Base-by-base conservation (phyloP, 2,888 invertebrate genomes). In the Eustalomyia histrio region DNA sequence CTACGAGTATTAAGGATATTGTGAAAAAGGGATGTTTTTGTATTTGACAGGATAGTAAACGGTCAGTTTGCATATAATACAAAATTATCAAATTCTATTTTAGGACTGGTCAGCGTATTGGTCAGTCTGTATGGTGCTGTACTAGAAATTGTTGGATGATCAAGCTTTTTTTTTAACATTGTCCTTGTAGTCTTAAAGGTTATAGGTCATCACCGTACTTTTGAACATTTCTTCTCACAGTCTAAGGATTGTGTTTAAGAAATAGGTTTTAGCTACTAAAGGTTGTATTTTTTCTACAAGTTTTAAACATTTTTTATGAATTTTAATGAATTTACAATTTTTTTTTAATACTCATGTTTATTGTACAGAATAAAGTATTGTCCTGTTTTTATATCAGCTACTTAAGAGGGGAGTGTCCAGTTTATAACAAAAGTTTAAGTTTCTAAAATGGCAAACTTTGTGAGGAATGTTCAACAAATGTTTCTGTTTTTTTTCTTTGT, bases 191-290 rank as follows among this genome's bases (percentile, higher is more conserved):
- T 72, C 39, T 67, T 55, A 80, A 83, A 85, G 87, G 84, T 88
- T 89, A 88, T 85, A 89, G 88, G 88, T 88, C 88, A 88, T 71
- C 85, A 88, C 89, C 89, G 88, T 86, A 89, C 86, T 86, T 88
- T 89, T 86, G 71, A 83, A 58, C 84, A 84, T 85, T 87, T 88
- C 85, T 89, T 88, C 88, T 88, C 88, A 88, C 87, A 87, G 81
- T 75, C 43, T 85, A 75, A 33, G 52, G 60, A 18, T 65, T 16
- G 9, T 63, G 39, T 29, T 18, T 39, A 61, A 55, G 69, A 57
- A 43, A 63, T 43, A 55, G 67, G 43, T 63, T 80, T 76, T 72
- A 55, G 43, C 58, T 80, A 72, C 64, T 14, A 43, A 76, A 65
- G 72, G 67, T 64, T 29, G 29, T 55, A 67, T 55, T 65, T 79